Evolutionary conservation across 2,797 vertebrate genomes (phyloP).

Genomic region (Diplodus sargus): DNA sequence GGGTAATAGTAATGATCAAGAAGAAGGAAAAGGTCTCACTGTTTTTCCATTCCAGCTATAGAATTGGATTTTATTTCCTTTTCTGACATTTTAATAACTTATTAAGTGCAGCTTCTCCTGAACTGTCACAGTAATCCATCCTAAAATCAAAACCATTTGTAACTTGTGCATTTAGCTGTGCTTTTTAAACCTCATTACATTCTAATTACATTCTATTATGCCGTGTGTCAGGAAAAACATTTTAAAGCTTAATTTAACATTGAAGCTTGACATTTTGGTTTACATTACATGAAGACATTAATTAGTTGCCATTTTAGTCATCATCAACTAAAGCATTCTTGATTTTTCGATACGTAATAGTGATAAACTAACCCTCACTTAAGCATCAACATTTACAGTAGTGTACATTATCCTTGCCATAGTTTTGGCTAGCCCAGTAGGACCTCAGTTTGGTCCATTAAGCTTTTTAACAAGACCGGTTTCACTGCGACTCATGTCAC

Average conservation of each 20-base stretch:
- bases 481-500: constrained; percentile 22
- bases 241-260: not conserved
- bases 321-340: not conserved
- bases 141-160: not conserved
- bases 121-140: not conserved
- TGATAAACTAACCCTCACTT: not conserved
- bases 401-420: not conserved
- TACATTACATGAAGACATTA: not conserved
- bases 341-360: not conserved
- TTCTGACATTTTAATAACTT: not conserved
- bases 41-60: not conserved
- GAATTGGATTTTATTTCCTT: not conserved
- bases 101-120: not conserved
- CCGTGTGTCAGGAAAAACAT: not conserved
- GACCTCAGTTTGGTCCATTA: not conserved
- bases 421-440: too few species aligned
- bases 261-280: not conserved
- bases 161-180: not conserved
- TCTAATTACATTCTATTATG: not conserved
- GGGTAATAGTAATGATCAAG: not conserved
- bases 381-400: not conserved
- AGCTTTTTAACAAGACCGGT: constrained; percentile 20
- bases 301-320: not conserved
- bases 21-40: not conserved
- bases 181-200: not conserved